A percentile compares a stretch with the other conserved stretches of the same genome.
Evolutionary conservation across 1,140 invertebrate genomes (phyloP).

Genomic region (Trachelipus rathkii): DNA sequence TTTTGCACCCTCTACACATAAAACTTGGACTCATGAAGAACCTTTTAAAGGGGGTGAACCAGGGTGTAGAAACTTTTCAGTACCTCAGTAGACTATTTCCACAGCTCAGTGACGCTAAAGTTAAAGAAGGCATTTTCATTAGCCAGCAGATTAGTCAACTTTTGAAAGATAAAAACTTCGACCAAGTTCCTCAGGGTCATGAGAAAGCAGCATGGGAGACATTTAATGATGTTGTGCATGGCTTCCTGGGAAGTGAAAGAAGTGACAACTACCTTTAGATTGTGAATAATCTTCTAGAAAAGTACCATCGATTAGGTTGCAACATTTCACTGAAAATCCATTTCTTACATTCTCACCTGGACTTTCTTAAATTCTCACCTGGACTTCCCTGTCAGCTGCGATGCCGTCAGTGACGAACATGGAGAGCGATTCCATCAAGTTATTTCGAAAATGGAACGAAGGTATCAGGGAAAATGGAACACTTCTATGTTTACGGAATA

Average conservation of each 20-base stretch:
- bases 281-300: conserved; percentile 1
- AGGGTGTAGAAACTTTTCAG: not conserved
- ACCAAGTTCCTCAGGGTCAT: not conserved
- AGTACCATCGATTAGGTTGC: no score
- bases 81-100: not conserved
- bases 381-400: conserved; percentile 34
- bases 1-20: not conserved
- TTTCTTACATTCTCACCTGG: conserved; percentile 2
- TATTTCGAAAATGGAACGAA: conserved; percentile 39
- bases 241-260: conserved; percentile 17
- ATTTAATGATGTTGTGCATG: conserved; percentile 14
- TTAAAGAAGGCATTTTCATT: not conserved
- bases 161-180: not conserved
- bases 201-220: conserved; percentile 7
- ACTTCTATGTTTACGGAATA: conserved; percentile 44
- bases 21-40: conserved; percentile 7
- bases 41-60: not conserved
- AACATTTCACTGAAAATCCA: no score
- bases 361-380: conserved; percentile 27
- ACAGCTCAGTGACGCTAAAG: not conserved
- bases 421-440: conserved; percentile 47
- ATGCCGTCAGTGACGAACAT: conserved; percentile 45
- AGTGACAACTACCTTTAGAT: not conserved
- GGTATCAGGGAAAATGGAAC: conserved; percentile 45
- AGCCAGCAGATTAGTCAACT: not conserved